Evolutionary conservation across 2,113 vertebrate species (phyloP).

Genomic region (Lycocorax pyrrhopterus): DNA sequence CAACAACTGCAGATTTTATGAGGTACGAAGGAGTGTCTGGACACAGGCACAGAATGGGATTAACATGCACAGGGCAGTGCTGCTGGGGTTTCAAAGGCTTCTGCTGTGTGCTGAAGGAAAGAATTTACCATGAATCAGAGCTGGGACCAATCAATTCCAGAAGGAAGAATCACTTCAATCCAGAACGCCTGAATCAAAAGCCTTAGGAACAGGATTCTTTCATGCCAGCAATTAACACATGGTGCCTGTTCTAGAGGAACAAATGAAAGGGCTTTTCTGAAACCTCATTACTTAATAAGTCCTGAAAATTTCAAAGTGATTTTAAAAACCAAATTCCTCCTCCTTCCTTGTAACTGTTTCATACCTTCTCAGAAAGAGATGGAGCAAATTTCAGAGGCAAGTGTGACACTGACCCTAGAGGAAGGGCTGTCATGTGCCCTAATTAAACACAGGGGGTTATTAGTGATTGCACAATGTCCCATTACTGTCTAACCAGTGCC

Average conservation of each 20-base stretch:
- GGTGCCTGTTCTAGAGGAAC: not conserved
- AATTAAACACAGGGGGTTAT: not conserved
- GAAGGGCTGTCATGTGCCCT: not conserved
- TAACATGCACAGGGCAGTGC: not conserved
- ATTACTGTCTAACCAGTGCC: not conserved
- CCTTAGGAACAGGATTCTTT: not conserved
- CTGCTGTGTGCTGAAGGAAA: not conserved
- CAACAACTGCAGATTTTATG: not conserved
- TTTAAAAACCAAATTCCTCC: not conserved
- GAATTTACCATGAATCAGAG: constrained; percentile 12
- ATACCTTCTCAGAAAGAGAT: not conserved
- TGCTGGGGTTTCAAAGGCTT: constrained; percentile 26
- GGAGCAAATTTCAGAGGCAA: not conserved
- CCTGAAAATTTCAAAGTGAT: not conserved
- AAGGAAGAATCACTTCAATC: constrained; percentile 42
- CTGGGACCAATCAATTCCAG: constrained; percentile 47
- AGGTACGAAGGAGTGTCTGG: constrained; percentile 27
- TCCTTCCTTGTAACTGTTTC: not conserved
- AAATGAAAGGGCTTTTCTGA: not conserved
- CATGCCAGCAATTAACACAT: not conserved
- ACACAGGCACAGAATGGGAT: constrained; percentile 9
- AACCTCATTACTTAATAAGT: not conserved
- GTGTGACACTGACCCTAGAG: not conserved
- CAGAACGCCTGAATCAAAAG: not conserved
- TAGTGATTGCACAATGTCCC: not conserved